These are phyloP conservation scores for Vultur gryphus DNA, from an alignment of 2,797 vertebrate genomes.

Conservation along the genomic window DNA sequence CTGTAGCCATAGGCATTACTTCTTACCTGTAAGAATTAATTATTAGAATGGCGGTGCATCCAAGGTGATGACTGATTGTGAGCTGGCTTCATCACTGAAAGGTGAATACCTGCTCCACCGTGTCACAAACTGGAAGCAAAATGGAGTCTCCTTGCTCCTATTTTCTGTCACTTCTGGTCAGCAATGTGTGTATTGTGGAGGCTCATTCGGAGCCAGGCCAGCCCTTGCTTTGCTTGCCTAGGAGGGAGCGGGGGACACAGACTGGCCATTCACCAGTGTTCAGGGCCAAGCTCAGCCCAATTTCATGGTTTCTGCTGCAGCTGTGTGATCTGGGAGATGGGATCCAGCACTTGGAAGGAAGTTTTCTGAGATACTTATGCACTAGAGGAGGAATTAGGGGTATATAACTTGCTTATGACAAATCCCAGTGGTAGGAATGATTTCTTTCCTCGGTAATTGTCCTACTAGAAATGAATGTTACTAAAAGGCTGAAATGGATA, in stretches of 20 bases:
- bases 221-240: rapidly evolving
- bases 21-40: not conserved
- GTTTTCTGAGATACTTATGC: not conserved
- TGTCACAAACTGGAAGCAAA: not conserved
- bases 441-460: not conserved
- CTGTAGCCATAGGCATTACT: rapidly evolving
- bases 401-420: not conserved
- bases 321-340: not conserved
- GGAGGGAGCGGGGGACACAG: rapidly evolving
- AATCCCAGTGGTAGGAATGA: not conserved
- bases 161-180: not conserved
- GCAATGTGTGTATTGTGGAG: rapidly evolving
- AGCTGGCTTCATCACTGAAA: not conserved
- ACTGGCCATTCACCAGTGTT: rapidly evolving
- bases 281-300: rapidly evolving
- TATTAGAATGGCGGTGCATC: too few species aligned
- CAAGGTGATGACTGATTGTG: not conserved
- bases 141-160: too few species aligned
- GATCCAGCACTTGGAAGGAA: not conserved
- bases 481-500: not conserved
- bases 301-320: not conserved
- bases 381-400: not conserved
- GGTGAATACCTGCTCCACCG: not conserved
- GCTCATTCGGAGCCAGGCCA: rapidly evolving
- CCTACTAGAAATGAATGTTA: not conserved